Evolutionary conservation across 2,888 invertebrate species (phyloP), one percentile per base, ranked within the genome.

Genomic region (Yponomeuta malinellus): DNA sequence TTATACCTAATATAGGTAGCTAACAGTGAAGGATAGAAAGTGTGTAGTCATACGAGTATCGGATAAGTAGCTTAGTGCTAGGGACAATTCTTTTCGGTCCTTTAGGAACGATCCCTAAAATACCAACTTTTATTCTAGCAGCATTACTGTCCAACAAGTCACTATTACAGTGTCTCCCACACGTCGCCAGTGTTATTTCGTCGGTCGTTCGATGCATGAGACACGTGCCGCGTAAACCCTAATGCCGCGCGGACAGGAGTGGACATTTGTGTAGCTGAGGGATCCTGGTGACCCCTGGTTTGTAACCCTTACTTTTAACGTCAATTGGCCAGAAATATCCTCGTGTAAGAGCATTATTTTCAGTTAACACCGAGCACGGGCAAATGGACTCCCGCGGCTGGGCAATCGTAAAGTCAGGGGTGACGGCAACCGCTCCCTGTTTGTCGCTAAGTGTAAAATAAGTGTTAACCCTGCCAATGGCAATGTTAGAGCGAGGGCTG

Each of bases 211-310:
- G 80, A 78, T 78, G 76, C 76, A 75, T 73, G 72, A 73, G 76
- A 75, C 87, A 88, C 88, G 88, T 87, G 73, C 78, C 74, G 76
- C 85, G 85, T 89, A 89, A 89, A 88, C 78, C 81, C 81, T 83
- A 83, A 85, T 88, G 82, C 84, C 81, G 75, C 71, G 74, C 37
- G 37, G 80, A 87, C 88, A 86, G 81, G 83, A 84, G 84, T 80
- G 80, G 52, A 15, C 52, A 59, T 59, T 59, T 15, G 52, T 59
- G 52, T 15, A 59, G 52, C 52, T 15, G 6, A 15, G 12, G 52
- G 52, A 15, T 59, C 15, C 15, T 59, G 52, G 52, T 59, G 52
- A 59, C 52, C 52, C 15, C 15, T 59, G 52, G 12, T 4, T 15
- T 59, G 52, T 15, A 59, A 59, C 52, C 52, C 15, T 59, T 59